A percentile compares a stretch with the other conserved stretches of the same genome.
phyloP scores from a whole-genome alignment of 2,888 invertebrate genomes.

The Rhagonycha lutea region DNA sequence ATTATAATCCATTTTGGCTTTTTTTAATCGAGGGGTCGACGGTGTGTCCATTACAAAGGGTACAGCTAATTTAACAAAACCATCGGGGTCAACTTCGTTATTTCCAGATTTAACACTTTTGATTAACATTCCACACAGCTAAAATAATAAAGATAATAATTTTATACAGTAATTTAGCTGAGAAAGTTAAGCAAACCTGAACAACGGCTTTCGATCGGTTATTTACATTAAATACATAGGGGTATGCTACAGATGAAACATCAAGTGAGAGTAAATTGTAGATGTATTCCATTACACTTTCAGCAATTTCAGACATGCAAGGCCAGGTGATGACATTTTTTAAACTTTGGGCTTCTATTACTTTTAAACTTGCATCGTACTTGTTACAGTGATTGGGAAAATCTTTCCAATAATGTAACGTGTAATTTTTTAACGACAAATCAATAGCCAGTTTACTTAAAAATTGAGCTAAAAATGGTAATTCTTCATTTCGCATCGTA shows the following conservation, averaged over 20 bases:
- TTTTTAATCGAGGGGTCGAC: constrained; percentile 33
- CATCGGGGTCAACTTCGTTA: constrained; percentile 35
- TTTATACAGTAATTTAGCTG: background rate
- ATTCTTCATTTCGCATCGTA: constrained; percentile 67
- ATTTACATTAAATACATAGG: constrained; percentile 76
- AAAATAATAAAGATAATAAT: constrained; percentile 22
- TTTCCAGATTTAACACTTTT: constrained; percentile 26
- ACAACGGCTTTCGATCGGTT: constrained; percentile 72
- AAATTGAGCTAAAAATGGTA: constrained; percentile 71
- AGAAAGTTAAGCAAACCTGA: constrained; percentile 61
- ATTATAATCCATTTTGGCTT: constrained; percentile 36
- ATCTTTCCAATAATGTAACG: constrained; percentile 84
- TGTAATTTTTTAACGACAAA: constrained; percentile 71
- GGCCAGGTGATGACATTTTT: constrained; percentile 64
- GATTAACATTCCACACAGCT: constrained; percentile 42
- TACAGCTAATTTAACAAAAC: constrained; percentile 36
- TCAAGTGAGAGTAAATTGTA: constrained; percentile 64
- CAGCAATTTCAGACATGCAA: constrained; percentile 66
- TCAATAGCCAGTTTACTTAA: constrained; percentile 79
- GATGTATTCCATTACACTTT: constrained; percentile 74
- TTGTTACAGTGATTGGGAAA: constrained; percentile 68
- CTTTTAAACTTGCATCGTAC: constrained; percentile 36
- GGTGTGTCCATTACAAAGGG: constrained; percentile 41
- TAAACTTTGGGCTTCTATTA: constrained; percentile 46
- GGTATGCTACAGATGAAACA: constrained; percentile 63